These are phyloP conservation scores for Dysidea cf. avara DNA, from an alignment of 37 sponge, comb jelly and placozoan genomes.

Conservation along the genomic window DNA sequence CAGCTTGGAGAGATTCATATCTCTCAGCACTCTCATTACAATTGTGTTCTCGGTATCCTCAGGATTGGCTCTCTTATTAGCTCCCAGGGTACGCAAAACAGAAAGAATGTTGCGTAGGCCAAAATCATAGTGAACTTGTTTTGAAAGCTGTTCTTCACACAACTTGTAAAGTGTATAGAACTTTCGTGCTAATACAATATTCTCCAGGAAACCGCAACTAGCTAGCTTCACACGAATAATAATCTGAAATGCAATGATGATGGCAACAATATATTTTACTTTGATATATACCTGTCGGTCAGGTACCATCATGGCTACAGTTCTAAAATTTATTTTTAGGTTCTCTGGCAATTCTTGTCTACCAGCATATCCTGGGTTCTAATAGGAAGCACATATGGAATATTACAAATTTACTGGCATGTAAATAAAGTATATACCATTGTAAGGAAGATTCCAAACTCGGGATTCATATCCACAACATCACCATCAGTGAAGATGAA, in stretches of 20 bases:
- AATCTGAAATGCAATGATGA: too few species aligned
- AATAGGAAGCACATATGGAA: neutral
- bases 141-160: constrained; percentile 97
- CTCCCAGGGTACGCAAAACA: constrained; percentile 93
- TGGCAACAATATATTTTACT: too few species aligned
- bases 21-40: constrained; percentile 95
- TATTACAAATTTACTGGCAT: neutral
- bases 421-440: constrained; percentile 78
- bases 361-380: constrained; percentile 99
- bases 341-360: constrained; percentile 98
- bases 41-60: constrained; percentile 92
- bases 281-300: too few species aligned
- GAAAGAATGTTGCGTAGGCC: constrained; percentile 97
- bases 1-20: constrained; percentile 98
- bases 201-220: constrained; percentile 94
- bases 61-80: constrained; percentile 84
- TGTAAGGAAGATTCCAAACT: constrained; percentile 98
- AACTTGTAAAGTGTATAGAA: constrained; percentile 97
- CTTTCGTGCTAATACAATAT: constrained; percentile 84
- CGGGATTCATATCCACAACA: constrained; percentile 90
- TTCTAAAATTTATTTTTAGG: constrained; percentile 93
- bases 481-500: constrained; percentile 98
- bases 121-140: constrained; percentile 99
- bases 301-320: constrained; percentile 99
- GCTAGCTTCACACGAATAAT: constrained; percentile 96